Conservation (phyloP, 2,113 vertebrate genomes). For the Hippopotamus amphibius region DNA sequence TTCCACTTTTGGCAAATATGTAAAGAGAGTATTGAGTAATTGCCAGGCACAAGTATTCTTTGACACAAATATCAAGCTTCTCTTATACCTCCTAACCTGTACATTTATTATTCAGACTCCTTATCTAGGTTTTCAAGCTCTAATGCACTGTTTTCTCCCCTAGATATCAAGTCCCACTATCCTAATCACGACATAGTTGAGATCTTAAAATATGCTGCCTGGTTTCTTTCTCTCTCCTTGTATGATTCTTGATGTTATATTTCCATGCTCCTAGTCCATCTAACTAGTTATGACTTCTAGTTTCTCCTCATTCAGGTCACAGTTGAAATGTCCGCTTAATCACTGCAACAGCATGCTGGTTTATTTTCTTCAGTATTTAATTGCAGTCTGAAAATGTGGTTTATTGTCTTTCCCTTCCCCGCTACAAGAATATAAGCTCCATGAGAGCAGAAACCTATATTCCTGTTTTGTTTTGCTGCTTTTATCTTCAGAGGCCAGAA, state of each 20-base stretch:
- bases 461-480: conserved; percentile 1
- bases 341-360: neutral
- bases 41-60: neutral
- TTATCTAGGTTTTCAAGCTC: conserved; percentile 24
- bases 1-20: neutral
- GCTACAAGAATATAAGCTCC: neutral
- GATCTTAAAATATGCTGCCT: neutral
- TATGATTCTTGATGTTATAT: neutral
- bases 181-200: neutral
- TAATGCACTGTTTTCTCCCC: neutral
- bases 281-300: neutral
- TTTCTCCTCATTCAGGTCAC: neutral
- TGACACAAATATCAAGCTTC: neutral
- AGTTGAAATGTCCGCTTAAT: neutral
- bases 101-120: neutral
- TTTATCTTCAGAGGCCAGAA: neutral
- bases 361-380: conserved; percentile 1
- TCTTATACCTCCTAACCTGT: neutral
- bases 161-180: neutral
- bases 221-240: neutral
- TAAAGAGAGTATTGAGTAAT: neutral
- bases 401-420: neutral
- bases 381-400: neutral
- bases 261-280: neutral
- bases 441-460: neutral